These are phyloP conservation scores for Temnothorax unifasciatus DNA, from an alignment of 2,888 invertebrate species.

Conservation along the genomic window DNA sequence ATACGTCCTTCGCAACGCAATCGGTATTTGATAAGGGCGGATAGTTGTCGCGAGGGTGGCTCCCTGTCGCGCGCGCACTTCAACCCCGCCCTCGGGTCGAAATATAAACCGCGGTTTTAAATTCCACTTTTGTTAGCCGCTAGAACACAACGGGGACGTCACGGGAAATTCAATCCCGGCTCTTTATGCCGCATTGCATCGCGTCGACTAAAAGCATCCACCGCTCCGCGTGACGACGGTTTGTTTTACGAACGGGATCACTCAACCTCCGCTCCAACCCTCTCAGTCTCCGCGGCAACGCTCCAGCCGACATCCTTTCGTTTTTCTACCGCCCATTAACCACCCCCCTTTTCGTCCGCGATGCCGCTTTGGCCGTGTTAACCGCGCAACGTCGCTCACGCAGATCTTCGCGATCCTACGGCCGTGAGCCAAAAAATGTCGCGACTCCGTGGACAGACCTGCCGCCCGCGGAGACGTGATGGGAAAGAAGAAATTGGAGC, in stretches of 20 bases:
- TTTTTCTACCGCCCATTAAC: conserved; percentile 49
- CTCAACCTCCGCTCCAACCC: conserved; percentile 15
- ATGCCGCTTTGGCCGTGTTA: conserved; percentile 30
- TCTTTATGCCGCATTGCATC: conserved; percentile 67
- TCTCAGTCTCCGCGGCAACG: conserved; percentile 15
- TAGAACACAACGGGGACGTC: conserved; percentile 56
- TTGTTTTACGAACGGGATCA: conserved; percentile 70
- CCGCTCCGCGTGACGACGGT: conserved; percentile 64
- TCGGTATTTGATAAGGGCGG: background rate
- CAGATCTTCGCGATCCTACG: conserved; percentile 8
- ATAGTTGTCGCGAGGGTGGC: background rate
- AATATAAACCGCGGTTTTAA: conserved; percentile 65
- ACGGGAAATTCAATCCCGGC: conserved; percentile 72
- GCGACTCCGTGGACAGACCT: background rate
- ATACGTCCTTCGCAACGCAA: background rate
- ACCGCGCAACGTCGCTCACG: conserved; percentile 20
- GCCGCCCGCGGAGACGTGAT: background rate
- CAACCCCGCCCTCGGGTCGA: conserved; percentile 9
- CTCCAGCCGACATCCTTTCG: conserved; percentile 39
- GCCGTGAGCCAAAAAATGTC: background rate
- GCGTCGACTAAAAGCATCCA: conserved; percentile 72
- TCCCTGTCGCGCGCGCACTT: background rate
- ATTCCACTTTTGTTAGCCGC: conserved; percentile 66
- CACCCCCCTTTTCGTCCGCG: conserved; percentile 5
- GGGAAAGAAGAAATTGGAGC: conserved; percentile 33